These are phyloP conservation scores for Bradysia coprophila DNA, from an alignment of 1,140 invertebrate genomes.

Conservation along the genomic window DNA sequence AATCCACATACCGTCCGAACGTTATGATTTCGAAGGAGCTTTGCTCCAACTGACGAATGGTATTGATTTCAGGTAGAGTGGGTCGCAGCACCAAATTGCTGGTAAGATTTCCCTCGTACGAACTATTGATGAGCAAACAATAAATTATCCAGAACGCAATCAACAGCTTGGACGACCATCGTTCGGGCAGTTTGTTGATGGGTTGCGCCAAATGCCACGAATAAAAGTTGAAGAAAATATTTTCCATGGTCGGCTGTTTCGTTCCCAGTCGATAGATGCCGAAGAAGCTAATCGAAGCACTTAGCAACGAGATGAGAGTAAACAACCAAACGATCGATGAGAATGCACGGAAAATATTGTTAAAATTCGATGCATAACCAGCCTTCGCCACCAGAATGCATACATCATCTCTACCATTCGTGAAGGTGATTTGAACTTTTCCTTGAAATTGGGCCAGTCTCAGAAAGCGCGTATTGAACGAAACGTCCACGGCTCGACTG, in stretches of 20 bases:
- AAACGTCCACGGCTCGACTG: neutral
- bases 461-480: neutral
- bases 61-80: slow-evolving; percentile 13
- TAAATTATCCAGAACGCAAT: slow-evolving; percentile 17
- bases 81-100: slow-evolving; percentile 17
- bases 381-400: slow-evolving; percentile 11
- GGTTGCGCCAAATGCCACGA: slow-evolving; percentile 11
- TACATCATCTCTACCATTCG: neutral
- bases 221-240: slow-evolving; percentile 10
- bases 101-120: slow-evolving; percentile 16
- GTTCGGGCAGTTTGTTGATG: slow-evolving; percentile 3
- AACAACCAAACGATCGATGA: slow-evolving; percentile 10
- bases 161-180: slow-evolving; percentile 10
- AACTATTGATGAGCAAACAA: slow-evolving; percentile 14
- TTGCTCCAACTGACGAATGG: slow-evolving; percentile 9
- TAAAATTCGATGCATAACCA: slow-evolving; percentile 11
- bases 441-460: neutral
- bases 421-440: neutral
- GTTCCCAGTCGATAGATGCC: neutral
- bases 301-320: slow-evolving; percentile 8
- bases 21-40: slow-evolving; percentile 10
- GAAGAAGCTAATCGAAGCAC: slow-evolving; percentile 4
- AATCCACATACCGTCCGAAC: slow-evolving; percentile 9
- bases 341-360: slow-evolving; percentile 20
- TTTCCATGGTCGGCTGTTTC: slow-evolving; percentile 1